Evolutionary conservation across 2,888 invertebrate species (phyloP), one percentile per base, ranked within the genome.

Genomic region (Aphrophora alni): DNA sequence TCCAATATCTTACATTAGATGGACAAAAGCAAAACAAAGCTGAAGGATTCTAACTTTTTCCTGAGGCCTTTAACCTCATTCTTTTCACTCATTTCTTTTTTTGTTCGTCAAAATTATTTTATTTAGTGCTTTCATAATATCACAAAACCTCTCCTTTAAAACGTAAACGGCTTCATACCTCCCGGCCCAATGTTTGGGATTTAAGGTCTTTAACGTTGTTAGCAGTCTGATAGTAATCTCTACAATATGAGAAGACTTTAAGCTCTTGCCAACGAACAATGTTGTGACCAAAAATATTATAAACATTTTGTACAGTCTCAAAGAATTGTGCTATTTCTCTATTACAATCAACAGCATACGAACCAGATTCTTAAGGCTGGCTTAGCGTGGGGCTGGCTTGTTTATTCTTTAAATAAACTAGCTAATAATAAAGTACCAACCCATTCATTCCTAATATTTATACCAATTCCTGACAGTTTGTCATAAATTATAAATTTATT

Each of bases 81-180:
- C 8, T 33, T 33, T n/a, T n/a, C n/a, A n/a, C n/a, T 33, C 33
- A 33, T 33, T 33, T 3, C 5, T n/a, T n/a, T n/a, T n/a, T n/a
- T n/a, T n/a, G n/a, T n/a, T n/a, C n/a, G n/a, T n/a, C n/a, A n/a
- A n/a, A n/a, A n/a, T n/a, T n/a, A n/a, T n/a, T n/a, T n/a, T n/a
- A n/a, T n/a, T n/a, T n/a, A n/a, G n/a, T n/a, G n/a, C n/a, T n/a
- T n/a, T n/a, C n/a, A 68, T 68, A n/a, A 68, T 3, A 68, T 68
- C 68, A 68, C 21, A 68, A 68, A 68, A 68, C 24, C 68, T 68
- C 68, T 68, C 68, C 68, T 68, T 68, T 68, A 24, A 68, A 68
- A 10, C 68, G 68, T 12, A 68, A 68, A 68, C 10, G 68, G 68
- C 24, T 68, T 68, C 68, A 12, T 68, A 68, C 68, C n/a, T 68